Evolutionary conservation across 2,888 invertebrate species (phyloP).

Genomic region (Rapana venosa): DNA sequence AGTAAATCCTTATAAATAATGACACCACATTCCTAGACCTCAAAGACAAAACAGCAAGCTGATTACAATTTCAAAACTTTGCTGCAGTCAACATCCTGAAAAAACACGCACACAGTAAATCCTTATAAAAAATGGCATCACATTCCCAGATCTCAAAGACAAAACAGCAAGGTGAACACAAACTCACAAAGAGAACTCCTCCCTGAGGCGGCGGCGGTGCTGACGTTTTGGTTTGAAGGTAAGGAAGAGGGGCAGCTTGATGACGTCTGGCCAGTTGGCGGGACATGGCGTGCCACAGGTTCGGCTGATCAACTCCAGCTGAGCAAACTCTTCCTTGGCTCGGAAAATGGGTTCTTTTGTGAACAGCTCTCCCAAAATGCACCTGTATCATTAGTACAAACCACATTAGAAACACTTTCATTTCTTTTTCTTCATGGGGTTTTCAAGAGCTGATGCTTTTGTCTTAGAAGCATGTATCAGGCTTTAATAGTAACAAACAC

Average conservation of each 20-base stretch:
- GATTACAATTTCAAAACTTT: neutral
- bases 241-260: constrained; percentile 93
- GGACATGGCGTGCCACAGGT: constrained; percentile 97
- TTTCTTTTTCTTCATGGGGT: no score
- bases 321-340: constrained; percentile 94
- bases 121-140: no score
- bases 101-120: no score
- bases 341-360: constrained; percentile 96
- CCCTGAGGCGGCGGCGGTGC: constrained; percentile 91
- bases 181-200: constrained; percentile 91
- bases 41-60: neutral
- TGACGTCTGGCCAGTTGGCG: constrained; percentile 97
- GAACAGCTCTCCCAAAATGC: constrained; percentile 98
- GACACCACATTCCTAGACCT: no score
- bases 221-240: constrained; percentile 93
- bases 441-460: no score
- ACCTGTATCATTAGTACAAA: constrained; percentile 79
- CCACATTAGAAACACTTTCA: neutral
- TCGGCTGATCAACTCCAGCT: constrained; percentile 94
- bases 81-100: no score
- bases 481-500: no score
- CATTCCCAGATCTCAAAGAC: no score
- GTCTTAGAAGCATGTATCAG: no score
- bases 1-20: no score
- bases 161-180: neutral